phyloP scores from a whole-genome alignment of 2,113 vertebrate genomes.

The Tragelaphus imberbis region DNA sequence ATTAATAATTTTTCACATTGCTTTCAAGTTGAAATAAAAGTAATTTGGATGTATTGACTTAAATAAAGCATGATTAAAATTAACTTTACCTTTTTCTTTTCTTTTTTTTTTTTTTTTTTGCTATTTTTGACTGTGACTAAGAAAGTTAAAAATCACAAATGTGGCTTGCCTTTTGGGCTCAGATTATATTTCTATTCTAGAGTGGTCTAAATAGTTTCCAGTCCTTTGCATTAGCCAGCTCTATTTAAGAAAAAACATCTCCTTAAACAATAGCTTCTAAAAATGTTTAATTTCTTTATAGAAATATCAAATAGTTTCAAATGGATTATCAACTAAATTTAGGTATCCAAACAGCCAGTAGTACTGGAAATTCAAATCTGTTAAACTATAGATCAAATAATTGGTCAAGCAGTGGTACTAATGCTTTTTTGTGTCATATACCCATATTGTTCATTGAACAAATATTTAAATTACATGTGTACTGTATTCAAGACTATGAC shows the following conservation, averaged over 20 bases:
- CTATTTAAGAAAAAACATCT: constrained; percentile 6
- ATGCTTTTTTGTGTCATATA: neutral
- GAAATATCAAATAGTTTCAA: neutral
- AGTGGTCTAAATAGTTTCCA: neutral
- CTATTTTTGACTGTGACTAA: neutral
- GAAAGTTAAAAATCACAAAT: neutral
- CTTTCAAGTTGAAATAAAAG: neutral
- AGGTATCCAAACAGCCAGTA: neutral
- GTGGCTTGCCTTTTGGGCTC: neutral
- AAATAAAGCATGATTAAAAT: constrained; percentile 7
- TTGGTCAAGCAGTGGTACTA: neutral
- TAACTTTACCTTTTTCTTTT: neutral
- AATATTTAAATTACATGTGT: neutral
- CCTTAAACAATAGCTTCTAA: neutral
- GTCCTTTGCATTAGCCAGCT: neutral
- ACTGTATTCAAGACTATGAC: neutral
- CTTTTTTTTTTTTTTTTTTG: neutral
- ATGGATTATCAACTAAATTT: neutral
- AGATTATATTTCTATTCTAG: neutral
- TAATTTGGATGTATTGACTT: neutral
- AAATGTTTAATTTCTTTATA: neutral
- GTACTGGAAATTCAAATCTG: neutral
- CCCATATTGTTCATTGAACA: neutral
- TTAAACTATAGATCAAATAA: neutral
- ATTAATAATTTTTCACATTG: neutral